Evolutionary conservation across 2,888 invertebrate species (phyloP).

Genomic region (Spodoptera littoralis): DNA sequence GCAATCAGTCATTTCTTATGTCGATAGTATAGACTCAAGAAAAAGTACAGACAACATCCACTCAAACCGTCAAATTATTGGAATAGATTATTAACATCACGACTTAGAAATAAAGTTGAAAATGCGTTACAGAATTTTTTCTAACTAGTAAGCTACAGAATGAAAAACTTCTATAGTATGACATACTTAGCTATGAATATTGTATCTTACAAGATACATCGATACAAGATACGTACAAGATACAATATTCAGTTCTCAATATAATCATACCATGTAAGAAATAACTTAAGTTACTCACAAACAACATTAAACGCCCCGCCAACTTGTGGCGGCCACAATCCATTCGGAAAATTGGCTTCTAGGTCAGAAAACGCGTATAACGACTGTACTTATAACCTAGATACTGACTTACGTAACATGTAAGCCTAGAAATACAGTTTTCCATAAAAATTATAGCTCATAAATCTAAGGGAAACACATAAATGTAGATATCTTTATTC

Average conservation of each 20-base stretch:
- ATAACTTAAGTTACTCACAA: not conserved
- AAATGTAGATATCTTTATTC: slow-evolving; percentile 38
- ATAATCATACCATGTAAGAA: not conserved
- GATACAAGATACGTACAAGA: no score
- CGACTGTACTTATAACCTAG: not conserved
- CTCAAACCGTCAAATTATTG: no score
- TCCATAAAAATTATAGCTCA: slow-evolving; percentile 34
- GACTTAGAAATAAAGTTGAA: no score
- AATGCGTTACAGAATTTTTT: no score
- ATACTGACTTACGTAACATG: slow-evolving; percentile 9
- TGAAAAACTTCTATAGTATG: no score
- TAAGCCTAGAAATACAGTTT: slow-evolving; percentile 12
- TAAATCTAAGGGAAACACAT: slow-evolving; percentile 31
- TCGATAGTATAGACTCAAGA: not conserved
- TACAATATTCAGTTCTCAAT: no score
- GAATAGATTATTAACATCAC: no score
- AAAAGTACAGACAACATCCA: no score
- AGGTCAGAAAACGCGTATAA: slow-evolving; percentile 10
- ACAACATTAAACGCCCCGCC: not conserved
- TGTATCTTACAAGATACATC: no score
- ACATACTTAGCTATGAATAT: no score
- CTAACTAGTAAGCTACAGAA: no score
- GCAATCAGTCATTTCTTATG: no score
- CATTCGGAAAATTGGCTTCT: slow-evolving; percentile 6
- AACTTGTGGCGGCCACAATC: not conserved